Base-by-base conservation (phyloP, 2,797 vertebrate genomes). In the Cyclopterus lumpus region DNA sequence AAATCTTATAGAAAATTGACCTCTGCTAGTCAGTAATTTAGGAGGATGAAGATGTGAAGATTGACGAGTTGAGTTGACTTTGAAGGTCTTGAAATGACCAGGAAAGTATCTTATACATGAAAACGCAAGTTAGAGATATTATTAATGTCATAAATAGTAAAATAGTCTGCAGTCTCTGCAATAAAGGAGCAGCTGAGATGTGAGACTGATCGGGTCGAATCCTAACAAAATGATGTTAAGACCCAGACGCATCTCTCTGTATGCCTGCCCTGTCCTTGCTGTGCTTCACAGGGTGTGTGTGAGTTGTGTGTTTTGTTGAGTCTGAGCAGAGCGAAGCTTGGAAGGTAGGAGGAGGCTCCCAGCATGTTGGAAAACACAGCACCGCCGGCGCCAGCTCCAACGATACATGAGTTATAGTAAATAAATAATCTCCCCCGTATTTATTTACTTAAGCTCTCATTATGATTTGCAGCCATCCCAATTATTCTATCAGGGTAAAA, bases 391-490 rank as follows among this genome's bases (percentile, higher is more conserved):
- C 89, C 87, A 89, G 85, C 74, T 81, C 80, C 85, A 86, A 83
- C 67, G 77, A 89, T 81, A 90, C 84, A 62, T 90, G 87, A 92
- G 76, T 91, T 89, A 91, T 64, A 73, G 85, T 79, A 88, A 91
- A 93, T 87, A 86, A 93, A 90, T 89, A 78, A 88, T 77, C 77
- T 69, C 62, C 68, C 59, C 16, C 42, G 82, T 77, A 86, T 90
- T 90, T 90, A 91, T 91, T 89, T 88, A 84, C 81, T 82, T 28
- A 62, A 71, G 71, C 77, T 82, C 71, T 88, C 63, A 46, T 76
- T 58, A 60, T 83, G 82, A 93, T 91, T 87, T 86, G 80, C 73
- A 84, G 80, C 72, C n/a, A 73, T 70, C 26, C 74, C 66, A 48
- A 67, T 81, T 79, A 84, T 80, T 84, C 75, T 68, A 66, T 61